Base-by-base conservation (phyloP, 2,888 invertebrate genomes). In the Erannis defoliaria region DNA sequence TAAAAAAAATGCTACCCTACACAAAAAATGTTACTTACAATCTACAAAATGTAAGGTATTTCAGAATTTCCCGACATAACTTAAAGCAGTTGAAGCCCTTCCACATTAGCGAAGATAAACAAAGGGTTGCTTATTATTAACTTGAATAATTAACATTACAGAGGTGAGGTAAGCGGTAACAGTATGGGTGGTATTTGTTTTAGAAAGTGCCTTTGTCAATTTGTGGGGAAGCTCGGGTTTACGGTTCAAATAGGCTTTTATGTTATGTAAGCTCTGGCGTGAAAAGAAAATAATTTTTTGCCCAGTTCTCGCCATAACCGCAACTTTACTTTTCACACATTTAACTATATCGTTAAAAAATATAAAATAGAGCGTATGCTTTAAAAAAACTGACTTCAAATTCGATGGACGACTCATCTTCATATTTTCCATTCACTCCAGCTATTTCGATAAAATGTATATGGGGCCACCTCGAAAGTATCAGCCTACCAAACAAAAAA, bases 61-160 rank as follows among this genome's bases (percentile, higher is more conserved):
- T 26, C 8, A 26, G 26, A 26, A 26, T 26, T 6, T 26, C n/a
- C 33, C 33, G 12, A 2, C n/a, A 18, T 38, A 18, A 38, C 31
- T 56, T 33, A 14, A 49, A 62, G 48, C 67, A 57, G 60, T 60
- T 61, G 59, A 54, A 55, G 45, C 49, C 64, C 58, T 50, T 61
- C 53, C 48, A 59, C 60, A 62, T 60, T 62, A 62, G 55, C 54
- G 26, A 35, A 62, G 45, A 58, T 56, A 68, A 66, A 68, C 63
- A 68, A 68, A 62, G 62, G 66, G 65, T 48, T 51, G 64, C 60
- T 58, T 62, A 62, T 49, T 59, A 58, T 62, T 65, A 55, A 58
- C 54, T 58, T 64, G 57, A 64, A 66, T 60, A 60, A 65, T 67
- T 59, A 59, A 60, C 48, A 62, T 46, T 35, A 12, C 55, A 18